phyloP scores from a whole-genome alignment of 2,113 vertebrate genomes.

The Tapirus terrestris region DNA sequence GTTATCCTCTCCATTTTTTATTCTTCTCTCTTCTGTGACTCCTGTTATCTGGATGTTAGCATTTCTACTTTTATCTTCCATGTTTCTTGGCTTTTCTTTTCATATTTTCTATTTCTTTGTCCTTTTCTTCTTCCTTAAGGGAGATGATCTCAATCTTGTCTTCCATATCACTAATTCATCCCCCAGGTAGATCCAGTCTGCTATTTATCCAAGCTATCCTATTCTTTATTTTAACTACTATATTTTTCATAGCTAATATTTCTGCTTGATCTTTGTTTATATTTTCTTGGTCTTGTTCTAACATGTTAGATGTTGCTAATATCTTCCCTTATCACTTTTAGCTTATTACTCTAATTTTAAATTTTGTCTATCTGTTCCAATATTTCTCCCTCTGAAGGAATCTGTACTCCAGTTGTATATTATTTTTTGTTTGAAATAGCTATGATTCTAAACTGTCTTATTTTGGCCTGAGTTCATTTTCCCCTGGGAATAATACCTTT shows the following conservation, averaged over 20 bases:
- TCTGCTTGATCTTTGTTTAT: not conserved
- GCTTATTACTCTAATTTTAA: slow-evolving; percentile 15
- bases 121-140: slow-evolving; percentile 6
- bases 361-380: not conserved
- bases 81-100: not conserved
- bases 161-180: not conserved
- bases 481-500: not conserved
- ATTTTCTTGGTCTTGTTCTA: not conserved
- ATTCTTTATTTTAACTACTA: not conserved
- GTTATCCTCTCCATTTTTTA: not conserved
- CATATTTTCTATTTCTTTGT: not conserved
- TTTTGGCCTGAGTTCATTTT: not conserved
- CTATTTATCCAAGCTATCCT: not conserved
- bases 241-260: not conserved
- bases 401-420: not conserved
- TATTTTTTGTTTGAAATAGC: slow-evolving; percentile 18
- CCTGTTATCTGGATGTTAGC: not conserved
- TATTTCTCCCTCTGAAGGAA: not conserved
- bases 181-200: not conserved
- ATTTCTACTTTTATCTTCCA: not conserved
- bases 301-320: not conserved
- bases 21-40: not conserved
- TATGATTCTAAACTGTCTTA: not conserved
- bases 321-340: not conserved
- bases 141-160: not conserved